These are phyloP conservation scores for Oreochromis tanganicae DNA, from an alignment of 2,113 vertebrate species.

Conservation along the genomic window DNA sequence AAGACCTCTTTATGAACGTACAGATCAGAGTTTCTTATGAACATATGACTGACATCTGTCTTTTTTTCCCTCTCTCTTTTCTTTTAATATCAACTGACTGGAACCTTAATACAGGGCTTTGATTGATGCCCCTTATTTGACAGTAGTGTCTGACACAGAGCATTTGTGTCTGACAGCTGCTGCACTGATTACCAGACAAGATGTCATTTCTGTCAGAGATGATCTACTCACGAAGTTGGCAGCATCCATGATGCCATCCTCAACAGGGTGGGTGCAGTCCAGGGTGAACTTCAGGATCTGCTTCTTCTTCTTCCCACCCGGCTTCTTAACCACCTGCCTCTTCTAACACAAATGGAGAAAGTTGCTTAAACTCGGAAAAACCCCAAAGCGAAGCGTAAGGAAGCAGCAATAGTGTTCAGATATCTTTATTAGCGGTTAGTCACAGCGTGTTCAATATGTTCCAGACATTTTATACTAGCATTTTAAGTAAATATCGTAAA, in stretches of 20 bases:
- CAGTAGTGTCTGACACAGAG: not conserved
- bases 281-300: slow-evolving; percentile 93
- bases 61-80: not conserved
- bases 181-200: not conserved
- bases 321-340: slow-evolving; percentile 78
- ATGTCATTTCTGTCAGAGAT: not conserved
- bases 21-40: not conserved
- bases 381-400: not conserved
- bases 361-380: not conserved
- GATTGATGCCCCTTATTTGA: not conserved
- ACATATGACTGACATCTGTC: not conserved
- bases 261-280: slow-evolving; percentile 96
- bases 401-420: fast-evolving
- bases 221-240: slow-evolving; percentile 90
- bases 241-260: slow-evolving; percentile 99
- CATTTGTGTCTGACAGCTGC: not conserved
- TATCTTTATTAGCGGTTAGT: not conserved
- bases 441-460: not conserved
- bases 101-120: not conserved
- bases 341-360: slow-evolving; percentile 69
- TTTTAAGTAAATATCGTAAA: not conserved
- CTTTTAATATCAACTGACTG: not conserved
- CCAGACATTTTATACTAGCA: not conserved
- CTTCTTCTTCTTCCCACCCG: slow-evolving; percentile 96
- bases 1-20: not conserved